A percentile compares a stretch with the other conserved stretches of the same genome.
Conservation (phyloP, 2,888 invertebrate genomes). For the Clunio marinus region DNA sequence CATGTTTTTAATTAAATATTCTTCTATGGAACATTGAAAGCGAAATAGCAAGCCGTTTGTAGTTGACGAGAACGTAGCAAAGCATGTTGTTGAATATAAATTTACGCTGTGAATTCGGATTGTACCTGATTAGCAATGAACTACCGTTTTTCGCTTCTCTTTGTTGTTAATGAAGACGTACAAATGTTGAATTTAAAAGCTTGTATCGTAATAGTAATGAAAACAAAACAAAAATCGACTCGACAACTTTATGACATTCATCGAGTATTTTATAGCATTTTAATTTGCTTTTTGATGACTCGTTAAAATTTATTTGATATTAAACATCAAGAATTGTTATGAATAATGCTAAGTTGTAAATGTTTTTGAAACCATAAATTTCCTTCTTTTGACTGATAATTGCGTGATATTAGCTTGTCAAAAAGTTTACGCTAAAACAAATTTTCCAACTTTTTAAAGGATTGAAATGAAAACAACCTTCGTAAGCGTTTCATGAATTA, state of each 20-base stretch:
- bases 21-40: not conserved
- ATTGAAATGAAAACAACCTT: too few relatives aligned
- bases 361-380: too few relatives aligned
- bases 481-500: too few relatives aligned
- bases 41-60: not conserved
- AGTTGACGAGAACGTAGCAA: not conserved
- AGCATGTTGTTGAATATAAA: conserved; percentile 1
- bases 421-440: too few relatives aligned
- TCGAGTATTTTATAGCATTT: not conserved
- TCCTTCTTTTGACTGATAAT: too few relatives aligned
- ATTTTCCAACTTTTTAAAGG: too few relatives aligned
- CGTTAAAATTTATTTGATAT: not conserved
- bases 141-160: conserved; percentile 6
- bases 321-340: not conserved
- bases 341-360: too few relatives aligned
- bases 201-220: not conserved
- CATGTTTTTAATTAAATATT: conserved; percentile 14
- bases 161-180: conserved; percentile 6
- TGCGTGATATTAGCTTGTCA: too few relatives aligned
- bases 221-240: too few relatives aligned
- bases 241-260: not conserved
- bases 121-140: not conserved
- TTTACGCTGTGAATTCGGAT: not conserved
- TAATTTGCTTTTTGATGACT: not conserved
- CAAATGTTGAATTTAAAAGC: not conserved